Conservation (phyloP, 53 echinoderm and acorn worm genomes). For the Holothuria leucospilota region DNA sequence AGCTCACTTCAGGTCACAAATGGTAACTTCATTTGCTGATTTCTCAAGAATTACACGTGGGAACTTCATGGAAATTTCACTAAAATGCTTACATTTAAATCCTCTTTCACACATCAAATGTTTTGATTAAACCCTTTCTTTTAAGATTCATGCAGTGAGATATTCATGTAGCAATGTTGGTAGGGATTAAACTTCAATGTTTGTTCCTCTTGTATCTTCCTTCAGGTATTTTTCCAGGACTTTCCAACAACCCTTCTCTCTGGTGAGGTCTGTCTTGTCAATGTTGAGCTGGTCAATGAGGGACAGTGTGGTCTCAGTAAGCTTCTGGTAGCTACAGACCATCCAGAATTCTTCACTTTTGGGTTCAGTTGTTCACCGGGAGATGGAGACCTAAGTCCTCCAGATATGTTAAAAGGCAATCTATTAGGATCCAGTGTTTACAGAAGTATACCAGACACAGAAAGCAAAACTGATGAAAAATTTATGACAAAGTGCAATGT, state of each 20-base stretch:
- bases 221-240: conserved; percentile 80
- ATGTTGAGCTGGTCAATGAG: conserved; percentile 82
- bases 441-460: conserved; percentile 83
- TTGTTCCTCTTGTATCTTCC: not conserved
- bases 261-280: conserved; percentile 83
- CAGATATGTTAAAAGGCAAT: not conserved
- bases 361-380: conserved; percentile 47
- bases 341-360: conserved; percentile 93
- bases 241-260: conserved; percentile 89
- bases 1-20: too few species aligned
- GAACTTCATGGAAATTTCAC: too few species aligned
- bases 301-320: conserved; percentile 83
- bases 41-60: too few species aligned
- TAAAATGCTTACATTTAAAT: too few species aligned
- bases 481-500: conserved; percentile 79
- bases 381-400: conserved; percentile 53
- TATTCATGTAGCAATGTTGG: not conserved
- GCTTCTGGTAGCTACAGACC: conserved; percentile 80
- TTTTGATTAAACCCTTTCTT: too few species aligned
- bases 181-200: not conserved
- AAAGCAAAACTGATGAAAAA: conserved; percentile 35
- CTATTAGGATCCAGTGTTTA: conserved; percentile 55
- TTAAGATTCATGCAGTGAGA: not conserved
- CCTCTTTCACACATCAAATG: too few species aligned
- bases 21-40: too few species aligned